Evolutionary conservation across 2,888 invertebrate genomes (phyloP).

Genomic region (Ecliptopera silaceata): DNA sequence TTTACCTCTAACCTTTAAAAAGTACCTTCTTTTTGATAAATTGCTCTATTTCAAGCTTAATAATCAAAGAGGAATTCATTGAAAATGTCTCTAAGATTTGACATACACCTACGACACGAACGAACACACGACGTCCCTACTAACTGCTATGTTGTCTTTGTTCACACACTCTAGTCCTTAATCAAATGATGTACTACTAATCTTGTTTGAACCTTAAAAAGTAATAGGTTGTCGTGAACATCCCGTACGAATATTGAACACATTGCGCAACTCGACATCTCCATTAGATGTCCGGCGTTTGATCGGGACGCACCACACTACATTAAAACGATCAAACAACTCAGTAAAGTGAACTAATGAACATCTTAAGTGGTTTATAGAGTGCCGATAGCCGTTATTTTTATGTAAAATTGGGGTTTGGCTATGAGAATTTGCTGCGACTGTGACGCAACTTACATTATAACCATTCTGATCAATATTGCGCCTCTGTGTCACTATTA

Average conservation of each 20-base stretch:
- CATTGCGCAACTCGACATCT: conserved; percentile 54
- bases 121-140: too few relatives aligned
- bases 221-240: not conserved
- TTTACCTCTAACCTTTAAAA: too few relatives aligned
- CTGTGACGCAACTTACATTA: conserved; percentile 38
- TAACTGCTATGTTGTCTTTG: too few relatives aligned
- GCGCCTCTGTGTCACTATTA: too few relatives aligned
- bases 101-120: too few relatives aligned
- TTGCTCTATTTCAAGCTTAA: too few relatives aligned
- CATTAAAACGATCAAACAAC: conserved; percentile 69
- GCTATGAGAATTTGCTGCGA: conserved; percentile 54
- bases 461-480: not conserved
- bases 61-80: too few relatives aligned
- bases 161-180: too few relatives aligned
- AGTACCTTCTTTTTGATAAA: too few relatives aligned
- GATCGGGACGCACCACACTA: conserved; percentile 48
- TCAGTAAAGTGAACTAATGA: conserved; percentile 72
- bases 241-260: conserved; percentile 18
- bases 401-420: conserved; percentile 66
- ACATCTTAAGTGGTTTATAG: conserved; percentile 79
- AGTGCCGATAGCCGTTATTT: conserved; percentile 79
- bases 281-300: conserved; percentile 66
- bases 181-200: too few relatives aligned
- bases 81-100: too few relatives aligned
- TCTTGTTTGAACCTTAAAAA: too few relatives aligned